Evolutionary conservation across 2,113 vertebrate species (phyloP).

Genomic region (Laticauda laticaudata): DNA sequence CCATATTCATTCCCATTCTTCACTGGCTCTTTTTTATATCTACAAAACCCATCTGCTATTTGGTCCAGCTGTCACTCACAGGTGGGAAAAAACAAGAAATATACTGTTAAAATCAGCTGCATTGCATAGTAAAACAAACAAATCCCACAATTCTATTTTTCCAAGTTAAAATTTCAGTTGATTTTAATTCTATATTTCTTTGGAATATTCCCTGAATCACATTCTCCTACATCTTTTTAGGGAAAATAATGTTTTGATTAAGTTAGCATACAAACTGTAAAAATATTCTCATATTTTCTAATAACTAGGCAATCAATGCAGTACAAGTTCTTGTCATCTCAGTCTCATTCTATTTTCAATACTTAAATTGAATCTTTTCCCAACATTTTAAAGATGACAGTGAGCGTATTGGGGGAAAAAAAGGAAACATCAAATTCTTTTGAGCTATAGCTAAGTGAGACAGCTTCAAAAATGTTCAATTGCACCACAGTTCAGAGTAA

Average conservation of each 20-base stretch:
- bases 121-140: neutral
- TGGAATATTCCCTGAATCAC: neutral
- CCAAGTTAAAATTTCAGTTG: neutral
- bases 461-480: neutral
- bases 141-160: neutral
- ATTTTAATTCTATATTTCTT: neutral
- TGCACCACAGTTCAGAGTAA: neutral
- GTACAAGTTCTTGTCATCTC: neutral
- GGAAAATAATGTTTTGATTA: neutral
- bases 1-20: neutral
- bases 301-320: neutral
- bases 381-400: neutral
- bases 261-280: neutral
- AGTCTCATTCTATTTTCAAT: neutral
- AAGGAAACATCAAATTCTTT: neutral
- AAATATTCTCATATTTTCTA: neutral
- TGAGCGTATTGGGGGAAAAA: fast-evolving
- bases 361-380: neutral
- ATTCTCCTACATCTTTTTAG: neutral
- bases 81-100: neutral
- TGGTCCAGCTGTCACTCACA: neutral
- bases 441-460: neutral
- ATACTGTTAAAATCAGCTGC: neutral
- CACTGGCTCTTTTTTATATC: neutral
- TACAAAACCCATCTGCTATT: neutral